phyloP scores from a whole-genome alignment of 2,888 invertebrate species.

The Xiphydria camelus region DNA sequence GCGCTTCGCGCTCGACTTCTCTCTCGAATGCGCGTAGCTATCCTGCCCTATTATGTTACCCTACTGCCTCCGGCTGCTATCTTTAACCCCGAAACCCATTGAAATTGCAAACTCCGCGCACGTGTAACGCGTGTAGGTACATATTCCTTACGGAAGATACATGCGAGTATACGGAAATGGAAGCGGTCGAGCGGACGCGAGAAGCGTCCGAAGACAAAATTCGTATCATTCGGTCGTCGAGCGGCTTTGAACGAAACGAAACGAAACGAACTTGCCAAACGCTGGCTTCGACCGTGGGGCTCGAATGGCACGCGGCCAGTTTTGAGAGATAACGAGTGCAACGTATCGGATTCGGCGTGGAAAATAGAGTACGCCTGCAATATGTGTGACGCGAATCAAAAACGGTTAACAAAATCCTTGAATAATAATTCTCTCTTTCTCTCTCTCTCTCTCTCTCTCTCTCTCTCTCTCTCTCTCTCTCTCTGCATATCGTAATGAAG shows the following conservation, averaged over 20 bases:
- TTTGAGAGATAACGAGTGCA: no score
- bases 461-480: conserved; percentile 2
- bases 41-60: conserved; percentile 32
- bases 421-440: no score
- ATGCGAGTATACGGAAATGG: conserved; percentile 2
- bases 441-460: conserved; percentile 27
- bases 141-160: conserved; percentile 5
- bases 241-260: conserved; percentile 6
- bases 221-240: no score
- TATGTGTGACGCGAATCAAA: no score
- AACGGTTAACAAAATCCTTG: no score
- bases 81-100: conserved; percentile 43
- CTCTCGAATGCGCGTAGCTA: conserved; percentile 6
- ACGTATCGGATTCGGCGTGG: no score
- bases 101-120: conserved; percentile 24
- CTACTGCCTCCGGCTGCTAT: conserved; percentile 42
- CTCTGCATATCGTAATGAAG: background rate
- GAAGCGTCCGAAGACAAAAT: background rate
- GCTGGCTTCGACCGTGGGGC: conserved; percentile 24
- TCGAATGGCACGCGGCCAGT: no score
- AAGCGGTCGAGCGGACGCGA: background rate
- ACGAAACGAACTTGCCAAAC: conserved; percentile 10
- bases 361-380: no score
- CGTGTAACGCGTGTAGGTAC: background rate
- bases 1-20: no score